Evolutionary conservation across 2,797 vertebrate species (phyloP), one percentile per base, ranked within the genome.

Genomic region (Peromyscus melanophrys): DNA sequence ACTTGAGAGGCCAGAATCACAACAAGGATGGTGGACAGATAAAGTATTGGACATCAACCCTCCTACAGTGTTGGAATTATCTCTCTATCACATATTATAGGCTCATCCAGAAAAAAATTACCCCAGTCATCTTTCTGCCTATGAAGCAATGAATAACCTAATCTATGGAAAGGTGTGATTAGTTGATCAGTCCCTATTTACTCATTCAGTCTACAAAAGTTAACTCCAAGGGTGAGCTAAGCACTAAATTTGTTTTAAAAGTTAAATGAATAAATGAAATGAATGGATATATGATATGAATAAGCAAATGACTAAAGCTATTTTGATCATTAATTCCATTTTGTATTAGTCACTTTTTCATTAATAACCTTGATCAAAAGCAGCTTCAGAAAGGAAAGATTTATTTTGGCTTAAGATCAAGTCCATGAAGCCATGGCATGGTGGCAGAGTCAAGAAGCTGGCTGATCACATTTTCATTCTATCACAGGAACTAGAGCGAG

Each of bases 241-340:
- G 16, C 5, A 73, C 8, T 59, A 17, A 80, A 80, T 52, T 86
- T 40, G 90, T 84, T 91, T 91, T 37, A 55, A n/a, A 83, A 73
- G 7, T 59, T 12, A 89, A 82, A 55, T 78, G 46, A 81, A 73
- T 89, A 82, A 77, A 27, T 89, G 10, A 80, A 90, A 93, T 76
- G 40, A 90, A 25, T 95, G 65, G n/a, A 11, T 76, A 4, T 67
- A 29, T 75, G 29, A 84, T 67, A 29, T 75, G 29, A 84, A 37
- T 82, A 37, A 95, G 63, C 23, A 49, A 71, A 65, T 55, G 52
- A 89, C 10, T 59, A 59, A 81, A 94, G 40, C 59, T 67, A 92
- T 13, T 82, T 85, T 82, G 29, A 40, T 85, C 37, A 81, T 65
- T 31, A 73, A 71, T 69, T 84, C 25, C 43, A 4, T 65, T 34